A percentile compares a stretch with the other conserved stretches of the same genome.
phyloP scores from a whole-genome alignment of 2,888 invertebrate species.

The Barypeithes pellucidus region DNA sequence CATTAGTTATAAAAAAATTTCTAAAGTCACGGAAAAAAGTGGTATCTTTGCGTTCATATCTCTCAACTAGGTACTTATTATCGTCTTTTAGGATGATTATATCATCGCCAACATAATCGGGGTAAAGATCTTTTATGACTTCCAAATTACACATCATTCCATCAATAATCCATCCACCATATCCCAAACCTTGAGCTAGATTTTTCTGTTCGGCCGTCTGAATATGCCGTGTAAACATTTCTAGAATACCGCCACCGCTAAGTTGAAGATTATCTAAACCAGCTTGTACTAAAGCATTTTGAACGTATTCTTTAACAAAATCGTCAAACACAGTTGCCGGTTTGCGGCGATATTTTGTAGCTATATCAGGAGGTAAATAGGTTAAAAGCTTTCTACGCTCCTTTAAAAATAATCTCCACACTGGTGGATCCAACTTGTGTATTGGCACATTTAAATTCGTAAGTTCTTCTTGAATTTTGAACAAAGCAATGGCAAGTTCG shows the following conservation, averaged over 20 bases:
- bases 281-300: constrained; percentile 69
- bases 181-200: constrained; percentile 63
- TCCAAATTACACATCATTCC: constrained; percentile 73
- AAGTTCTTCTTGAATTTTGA: constrained; percentile 52
- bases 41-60: constrained; percentile 58
- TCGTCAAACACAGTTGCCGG: constrained; percentile 68
- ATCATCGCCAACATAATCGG: constrained; percentile 73
- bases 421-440: constrained; percentile 27
- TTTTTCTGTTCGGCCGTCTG: constrained; percentile 67
- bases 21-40: constrained; percentile 62
- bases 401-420: constrained; percentile 48
- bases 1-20: constrained; percentile 62
- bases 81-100: constrained; percentile 74
- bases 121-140: constrained; percentile 71
- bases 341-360: constrained; percentile 57
- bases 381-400: constrained; percentile 56
- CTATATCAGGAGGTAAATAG: constrained; percentile 59
- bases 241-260: constrained; percentile 70
- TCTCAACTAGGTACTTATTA: constrained; percentile 68
- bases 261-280: constrained; percentile 69
- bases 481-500: constrained; percentile 53
- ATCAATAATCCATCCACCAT: constrained; percentile 77
- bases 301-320: constrained; percentile 72
- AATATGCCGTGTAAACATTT: constrained; percentile 69
- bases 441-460: constrained; percentile 51